Conservation (phyloP, 2,888 invertebrate genomes). For the Miltochrista miniata region DNA sequence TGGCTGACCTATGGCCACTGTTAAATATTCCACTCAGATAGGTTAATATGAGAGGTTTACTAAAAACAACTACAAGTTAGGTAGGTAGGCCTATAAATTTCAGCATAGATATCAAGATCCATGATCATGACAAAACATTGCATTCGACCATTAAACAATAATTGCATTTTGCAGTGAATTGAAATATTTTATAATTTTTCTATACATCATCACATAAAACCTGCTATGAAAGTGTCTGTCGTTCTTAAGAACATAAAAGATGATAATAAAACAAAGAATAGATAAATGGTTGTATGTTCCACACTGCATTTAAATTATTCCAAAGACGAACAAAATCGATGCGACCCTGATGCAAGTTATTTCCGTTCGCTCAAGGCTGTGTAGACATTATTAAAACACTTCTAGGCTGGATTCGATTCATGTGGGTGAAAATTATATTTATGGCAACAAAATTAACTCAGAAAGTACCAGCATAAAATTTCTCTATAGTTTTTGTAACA, state of each 20-base stretch:
- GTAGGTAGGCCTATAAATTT: too few species aligned
- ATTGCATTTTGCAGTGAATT: too few species aligned
- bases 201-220: too few species aligned
- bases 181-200: too few species aligned
- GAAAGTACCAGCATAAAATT: too few species aligned
- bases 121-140: not conserved
- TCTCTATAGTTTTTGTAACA: too few species aligned
- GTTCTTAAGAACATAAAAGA: not conserved
- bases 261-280: slow-evolving; percentile 1
- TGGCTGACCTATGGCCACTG: too few species aligned
- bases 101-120: not conserved
- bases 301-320: slow-evolving; percentile 51
- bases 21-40: too few species aligned
- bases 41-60: too few species aligned
- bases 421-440: not conserved
- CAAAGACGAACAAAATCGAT: slow-evolving; percentile 71
- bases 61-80: too few species aligned
- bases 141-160: too few species aligned
- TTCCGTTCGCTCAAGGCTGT: slow-evolving; percentile 69
- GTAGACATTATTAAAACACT: slow-evolving; percentile 58
- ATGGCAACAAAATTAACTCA: not conserved
- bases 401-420: slow-evolving; percentile 22
- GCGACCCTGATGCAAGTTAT: slow-evolving; percentile 71
- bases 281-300: slow-evolving; percentile 25
- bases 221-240: too few species aligned